A percentile compares a stretch with the other conserved stretches of the same genome.
These are phyloP conservation scores for Tetramorium parvispinum DNA, from an alignment of 1,140 invertebrate genomes.

Conservation along the genomic window DNA sequence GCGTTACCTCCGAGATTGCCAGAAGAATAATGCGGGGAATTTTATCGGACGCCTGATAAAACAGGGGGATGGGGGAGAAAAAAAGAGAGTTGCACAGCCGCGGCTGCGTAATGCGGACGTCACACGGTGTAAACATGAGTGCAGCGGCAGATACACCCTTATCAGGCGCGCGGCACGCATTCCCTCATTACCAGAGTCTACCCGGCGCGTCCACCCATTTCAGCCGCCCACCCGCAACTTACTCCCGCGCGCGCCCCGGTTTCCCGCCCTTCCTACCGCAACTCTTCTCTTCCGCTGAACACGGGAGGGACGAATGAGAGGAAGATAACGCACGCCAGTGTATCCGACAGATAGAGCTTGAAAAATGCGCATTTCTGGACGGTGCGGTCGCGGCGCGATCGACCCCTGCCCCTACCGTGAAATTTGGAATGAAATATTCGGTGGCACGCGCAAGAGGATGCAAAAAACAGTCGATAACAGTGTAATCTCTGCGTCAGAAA, in stretches of 20 bases:
- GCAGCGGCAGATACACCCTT: slow-evolving; percentile 71
- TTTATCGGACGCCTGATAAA: slow-evolving; percentile 44
- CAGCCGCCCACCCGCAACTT: slow-evolving; percentile 22
- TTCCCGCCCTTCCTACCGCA: slow-evolving; percentile 26
- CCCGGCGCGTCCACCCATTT: slow-evolving; percentile 29
- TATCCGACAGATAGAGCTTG: slow-evolving; percentile 61
- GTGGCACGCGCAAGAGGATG: not conserved
- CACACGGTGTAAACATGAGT: slow-evolving; percentile 70
- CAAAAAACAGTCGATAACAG: not conserved
- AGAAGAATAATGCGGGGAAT: slow-evolving; percentile 42
- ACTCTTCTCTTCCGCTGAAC: not conserved
- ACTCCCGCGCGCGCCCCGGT: slow-evolving; percentile 38
- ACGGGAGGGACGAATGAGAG: slow-evolving; percentile 56
- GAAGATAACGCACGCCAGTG: slow-evolving; percentile 67
- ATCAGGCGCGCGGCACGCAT: slow-evolving; percentile 74
- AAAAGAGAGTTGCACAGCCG: not conserved
- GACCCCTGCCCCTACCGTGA: not conserved
- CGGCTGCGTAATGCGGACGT: slow-evolving; percentile 55
- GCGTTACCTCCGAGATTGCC: slow-evolving; percentile 4
- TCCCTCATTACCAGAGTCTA: slow-evolving; percentile 70
- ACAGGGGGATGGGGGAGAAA: not conserved
- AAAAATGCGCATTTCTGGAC: slow-evolving; percentile 62
- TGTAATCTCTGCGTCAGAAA: not conserved
- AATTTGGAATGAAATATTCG: slow-evolving; percentile 42
- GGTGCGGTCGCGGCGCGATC: not conserved